phyloP scores from a whole-genome alignment of 2,113 vertebrate genomes.

The Tragelaphus scriptus region DNA sequence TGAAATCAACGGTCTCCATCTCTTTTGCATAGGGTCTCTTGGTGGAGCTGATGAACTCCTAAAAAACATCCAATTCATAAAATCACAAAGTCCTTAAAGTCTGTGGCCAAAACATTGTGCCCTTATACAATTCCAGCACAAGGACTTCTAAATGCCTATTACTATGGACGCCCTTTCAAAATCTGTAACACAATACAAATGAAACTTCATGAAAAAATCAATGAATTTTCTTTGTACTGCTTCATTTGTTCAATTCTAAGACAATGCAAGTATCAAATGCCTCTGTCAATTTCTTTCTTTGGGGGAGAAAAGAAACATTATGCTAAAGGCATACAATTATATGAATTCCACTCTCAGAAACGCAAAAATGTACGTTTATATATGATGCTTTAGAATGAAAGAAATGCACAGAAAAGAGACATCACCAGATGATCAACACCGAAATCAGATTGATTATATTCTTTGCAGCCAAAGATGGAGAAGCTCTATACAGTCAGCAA shows the following conservation, averaged over 20 bases:
- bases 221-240: background rate
- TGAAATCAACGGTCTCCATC: constrained; percentile 83
- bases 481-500: too few species aligned
- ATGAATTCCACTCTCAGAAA: background rate
- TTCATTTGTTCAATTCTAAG: background rate
- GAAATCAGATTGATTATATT: too few species aligned
- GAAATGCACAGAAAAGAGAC: background rate
- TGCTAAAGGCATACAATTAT: background rate
- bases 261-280: background rate
- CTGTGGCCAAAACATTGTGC: too few species aligned
- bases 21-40: constrained; percentile 85
- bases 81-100: background rate
- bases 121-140: background rate
- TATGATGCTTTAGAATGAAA: background rate
- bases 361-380: background rate
- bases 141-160: background rate
- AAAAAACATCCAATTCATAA: constrained; percentile 56
- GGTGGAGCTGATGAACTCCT: constrained; percentile 83
- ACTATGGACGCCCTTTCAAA: background rate
- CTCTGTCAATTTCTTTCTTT: background rate
- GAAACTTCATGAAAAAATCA: background rate
- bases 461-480: too few species aligned
- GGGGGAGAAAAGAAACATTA: background rate
- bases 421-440: too few species aligned
- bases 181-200: background rate